These are phyloP conservation scores for Hippasteria phrygiana DNA, from an alignment of 53 echinoderm and acorn worm species.

Conservation along the genomic window DNA sequence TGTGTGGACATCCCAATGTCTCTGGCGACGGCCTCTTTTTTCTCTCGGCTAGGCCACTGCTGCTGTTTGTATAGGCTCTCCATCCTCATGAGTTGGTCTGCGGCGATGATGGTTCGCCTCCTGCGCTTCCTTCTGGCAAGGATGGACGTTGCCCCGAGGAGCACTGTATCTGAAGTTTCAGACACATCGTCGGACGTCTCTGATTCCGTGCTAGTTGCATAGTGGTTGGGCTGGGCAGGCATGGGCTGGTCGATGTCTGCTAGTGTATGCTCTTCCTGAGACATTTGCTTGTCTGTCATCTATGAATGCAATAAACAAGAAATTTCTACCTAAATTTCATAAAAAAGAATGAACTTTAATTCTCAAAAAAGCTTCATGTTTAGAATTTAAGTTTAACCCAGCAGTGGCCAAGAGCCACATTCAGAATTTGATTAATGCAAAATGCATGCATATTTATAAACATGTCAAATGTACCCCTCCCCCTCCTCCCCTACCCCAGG, in stretches of 20 bases:
- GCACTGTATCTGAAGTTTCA: conserved; percentile 28
- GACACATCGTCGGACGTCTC: conserved; percentile 32
- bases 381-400: too few species aligned
- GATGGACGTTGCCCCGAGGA: background rate
- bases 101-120: conserved; percentile 80
- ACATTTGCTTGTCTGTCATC: conserved; percentile 10
- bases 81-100: conserved; percentile 80
- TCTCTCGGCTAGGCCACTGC: conserved; percentile 91
- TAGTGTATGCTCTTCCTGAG: conserved; percentile 2
- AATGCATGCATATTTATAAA: too few species aligned
- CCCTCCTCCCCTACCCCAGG: too few species aligned
- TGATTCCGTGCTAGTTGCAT: conserved; percentile 1
- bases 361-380: too few species aligned
- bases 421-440: too few species aligned
- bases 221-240: conserved; percentile 2
- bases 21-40: conserved; percentile 83
- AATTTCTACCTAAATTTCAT: background rate
- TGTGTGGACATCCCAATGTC: conserved; percentile 89
- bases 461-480: too few species aligned
- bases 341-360: background rate
- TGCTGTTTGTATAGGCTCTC: conserved; percentile 80
- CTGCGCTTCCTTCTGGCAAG: conserved; percentile 44
- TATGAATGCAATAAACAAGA: background rate
- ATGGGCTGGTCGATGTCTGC: conserved; percentile 5
- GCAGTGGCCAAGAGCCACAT: too few species aligned